Evolutionary conservation across 2,797 vertebrate species (phyloP).

Genomic region (Rhinichthys osculus): DNA sequence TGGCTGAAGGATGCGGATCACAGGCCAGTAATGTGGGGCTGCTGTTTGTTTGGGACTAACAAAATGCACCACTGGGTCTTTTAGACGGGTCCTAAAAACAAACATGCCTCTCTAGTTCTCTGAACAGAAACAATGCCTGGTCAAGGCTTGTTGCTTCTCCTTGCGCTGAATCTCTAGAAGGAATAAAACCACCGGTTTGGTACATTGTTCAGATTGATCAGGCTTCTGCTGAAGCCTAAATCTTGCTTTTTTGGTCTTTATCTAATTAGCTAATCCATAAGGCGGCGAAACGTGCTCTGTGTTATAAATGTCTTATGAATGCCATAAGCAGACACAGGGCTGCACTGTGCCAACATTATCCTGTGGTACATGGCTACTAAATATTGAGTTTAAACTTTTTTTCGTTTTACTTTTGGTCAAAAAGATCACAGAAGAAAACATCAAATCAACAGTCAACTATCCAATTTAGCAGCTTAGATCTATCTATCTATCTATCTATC

Average conservation of each 20-base stretch:
- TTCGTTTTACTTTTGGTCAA: background rate
- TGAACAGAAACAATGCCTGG: constrained; percentile 80
- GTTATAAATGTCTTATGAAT: background rate
- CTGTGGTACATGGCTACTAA: background rate
- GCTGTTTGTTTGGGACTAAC: constrained; percentile 75
- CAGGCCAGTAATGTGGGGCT: constrained; percentile 69
- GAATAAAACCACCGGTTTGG: constrained; percentile 70
- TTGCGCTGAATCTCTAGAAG: constrained; percentile 81
- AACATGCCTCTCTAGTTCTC: constrained; percentile 80
- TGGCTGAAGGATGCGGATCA: constrained; percentile 66
- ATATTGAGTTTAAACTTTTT: background rate
- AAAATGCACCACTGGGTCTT: constrained; percentile 83
- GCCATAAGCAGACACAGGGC: background rate
- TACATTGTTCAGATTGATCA: constrained; percentile 76
- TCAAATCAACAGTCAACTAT: background rate
- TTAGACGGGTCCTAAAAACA: constrained; percentile 79
- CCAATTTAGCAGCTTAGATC: too few species aligned
- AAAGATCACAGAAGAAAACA: too few species aligned
- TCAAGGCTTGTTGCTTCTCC: constrained; percentile 80
- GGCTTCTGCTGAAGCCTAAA: constrained; percentile 73
- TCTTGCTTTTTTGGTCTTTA: background rate
- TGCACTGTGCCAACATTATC: background rate
- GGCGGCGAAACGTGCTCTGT: constrained; percentile 11
- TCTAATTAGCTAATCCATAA: constrained; percentile 33
- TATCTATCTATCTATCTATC: too few species aligned